Evolutionary conservation across 2,797 vertebrate genomes (phyloP).

Genomic region (Acipenser ruthenus): DNA sequence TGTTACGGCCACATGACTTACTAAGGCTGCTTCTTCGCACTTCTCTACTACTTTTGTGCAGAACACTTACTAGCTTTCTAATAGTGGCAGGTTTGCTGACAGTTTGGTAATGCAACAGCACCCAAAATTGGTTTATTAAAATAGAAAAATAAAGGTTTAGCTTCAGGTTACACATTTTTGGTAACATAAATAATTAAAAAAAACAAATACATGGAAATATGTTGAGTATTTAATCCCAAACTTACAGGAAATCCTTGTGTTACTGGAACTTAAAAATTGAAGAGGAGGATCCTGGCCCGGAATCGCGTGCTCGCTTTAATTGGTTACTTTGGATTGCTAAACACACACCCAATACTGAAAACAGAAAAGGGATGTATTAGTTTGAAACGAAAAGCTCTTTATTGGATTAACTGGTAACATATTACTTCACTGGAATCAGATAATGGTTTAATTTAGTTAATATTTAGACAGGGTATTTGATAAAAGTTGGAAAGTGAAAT

Average conservation of each 20-base stretch:
- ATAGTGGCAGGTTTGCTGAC: slow-evolving; percentile 90
- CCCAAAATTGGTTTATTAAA: slow-evolving; percentile 42
- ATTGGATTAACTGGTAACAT: no score
- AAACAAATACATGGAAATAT: neutral
- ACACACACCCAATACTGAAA: slow-evolving; percentile 81
- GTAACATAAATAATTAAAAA: neutral
- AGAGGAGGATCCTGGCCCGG: slow-evolving; percentile 86
- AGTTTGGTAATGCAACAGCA: slow-evolving; percentile 92
- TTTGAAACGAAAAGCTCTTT: no score
- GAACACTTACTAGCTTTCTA: slow-evolving; percentile 75
- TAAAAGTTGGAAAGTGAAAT: no score
- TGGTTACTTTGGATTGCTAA: slow-evolving; percentile 86
- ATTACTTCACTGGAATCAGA: no score
- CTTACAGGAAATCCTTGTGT: slow-evolving; percentile 94
- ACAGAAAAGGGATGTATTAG: neutral
- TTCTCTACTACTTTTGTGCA: slow-evolving; percentile 93
- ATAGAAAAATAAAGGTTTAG: neutral
- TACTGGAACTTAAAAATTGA: slow-evolving; percentile 89
- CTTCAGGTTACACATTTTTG: neutral
- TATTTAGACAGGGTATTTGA: no score
- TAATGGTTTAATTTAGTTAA: no score
- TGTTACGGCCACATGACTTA: slow-evolving; percentile 52
- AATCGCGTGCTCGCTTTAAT: slow-evolving; percentile 84
- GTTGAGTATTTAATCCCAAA: neutral
- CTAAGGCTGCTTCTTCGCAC: slow-evolving; percentile 96